phyloP scores from a whole-genome alignment of 2,888 invertebrate genomes.

The Andrena praecox region DNA sequence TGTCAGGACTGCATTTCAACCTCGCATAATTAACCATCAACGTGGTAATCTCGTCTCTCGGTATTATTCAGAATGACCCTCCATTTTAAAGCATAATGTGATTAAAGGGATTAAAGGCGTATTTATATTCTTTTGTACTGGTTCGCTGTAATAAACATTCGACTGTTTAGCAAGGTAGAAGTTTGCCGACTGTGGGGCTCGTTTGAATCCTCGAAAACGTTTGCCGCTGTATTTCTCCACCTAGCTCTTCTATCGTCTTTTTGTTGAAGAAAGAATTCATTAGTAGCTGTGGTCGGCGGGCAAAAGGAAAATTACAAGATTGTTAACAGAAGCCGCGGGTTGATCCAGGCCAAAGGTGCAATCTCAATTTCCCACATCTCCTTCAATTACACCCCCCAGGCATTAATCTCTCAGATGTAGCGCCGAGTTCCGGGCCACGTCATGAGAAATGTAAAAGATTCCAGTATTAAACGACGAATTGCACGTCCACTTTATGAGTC shows the following conservation, averaged over 20 bases:
- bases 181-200: constrained; percentile 36
- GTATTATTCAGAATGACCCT: constrained; percentile 21
- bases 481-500: neutral
- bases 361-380: constrained; percentile 61
- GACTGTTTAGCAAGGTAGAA: constrained; percentile 17
- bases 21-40: constrained; percentile 10
- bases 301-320: constrained; percentile 47
- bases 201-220: constrained; percentile 28
- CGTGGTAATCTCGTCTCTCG: constrained; percentile 11
- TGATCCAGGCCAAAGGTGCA: constrained; percentile 44
- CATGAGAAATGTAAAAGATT: constrained; percentile 14
- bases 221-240: neutral
- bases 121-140: constrained; percentile 15
- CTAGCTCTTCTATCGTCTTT: neutral
- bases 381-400: constrained; percentile 57
- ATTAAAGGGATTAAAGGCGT: constrained; percentile 41
- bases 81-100: neutral
- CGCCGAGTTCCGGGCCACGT: neutral
- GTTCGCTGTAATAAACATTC: constrained; percentile 44
- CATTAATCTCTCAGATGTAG: constrained; percentile 51
- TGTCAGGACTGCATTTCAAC: neutral
- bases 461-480: neutral
- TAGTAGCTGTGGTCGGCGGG: constrained; percentile 24
- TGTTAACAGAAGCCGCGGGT: constrained; percentile 47
- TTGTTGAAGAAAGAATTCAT: constrained; percentile 48